Conservation (phyloP, 2,113 vertebrate species). For the Neolamprologus brichardi region DNA sequence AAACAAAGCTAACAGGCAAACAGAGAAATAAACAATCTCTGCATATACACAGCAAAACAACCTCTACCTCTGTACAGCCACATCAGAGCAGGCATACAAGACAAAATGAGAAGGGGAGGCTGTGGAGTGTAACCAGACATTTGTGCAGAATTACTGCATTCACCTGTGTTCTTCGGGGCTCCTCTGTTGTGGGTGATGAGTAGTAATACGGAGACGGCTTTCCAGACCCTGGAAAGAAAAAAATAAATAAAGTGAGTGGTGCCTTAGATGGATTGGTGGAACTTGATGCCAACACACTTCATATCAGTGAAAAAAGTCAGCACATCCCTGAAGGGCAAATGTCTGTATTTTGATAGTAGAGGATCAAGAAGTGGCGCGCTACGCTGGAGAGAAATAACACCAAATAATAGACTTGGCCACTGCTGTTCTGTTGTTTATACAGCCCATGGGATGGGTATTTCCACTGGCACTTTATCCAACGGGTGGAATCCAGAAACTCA, state of each 20-base stretch:
- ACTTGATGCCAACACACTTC: background rate
- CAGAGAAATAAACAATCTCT: background rate
- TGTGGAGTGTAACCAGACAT: background rate
- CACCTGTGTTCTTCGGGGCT: conserved; percentile 89
- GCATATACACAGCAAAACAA: background rate
- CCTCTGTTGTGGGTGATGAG: conserved; percentile 90
- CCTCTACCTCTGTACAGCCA: background rate
- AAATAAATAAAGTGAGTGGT: background rate
- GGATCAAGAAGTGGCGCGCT: conserved; percentile 20
- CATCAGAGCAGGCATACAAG: background rate
- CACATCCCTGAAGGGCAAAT: conserved; percentile 4
- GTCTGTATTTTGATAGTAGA: conserved; percentile 36
- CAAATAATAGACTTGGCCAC: conserved; percentile 16
- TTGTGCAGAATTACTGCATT: conserved; percentile 18
- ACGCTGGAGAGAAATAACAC: conserved; percentile 12
- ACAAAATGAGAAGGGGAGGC: background rate
- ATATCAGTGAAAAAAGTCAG: background rate
- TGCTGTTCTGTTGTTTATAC: conserved; percentile 35
- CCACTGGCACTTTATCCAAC: conserved; percentile 31
- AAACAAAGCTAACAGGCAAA: background rate
- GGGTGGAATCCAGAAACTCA: conserved; percentile 44
- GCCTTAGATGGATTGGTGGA: background rate
- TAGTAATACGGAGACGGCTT: conserved; percentile 95
- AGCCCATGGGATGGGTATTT: conserved; percentile 39
- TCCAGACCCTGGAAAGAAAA: conserved; percentile 79